Evolutionary conservation across 1,140 invertebrate species (phyloP).

Genomic region (Heliconius hewitsoni): DNA sequence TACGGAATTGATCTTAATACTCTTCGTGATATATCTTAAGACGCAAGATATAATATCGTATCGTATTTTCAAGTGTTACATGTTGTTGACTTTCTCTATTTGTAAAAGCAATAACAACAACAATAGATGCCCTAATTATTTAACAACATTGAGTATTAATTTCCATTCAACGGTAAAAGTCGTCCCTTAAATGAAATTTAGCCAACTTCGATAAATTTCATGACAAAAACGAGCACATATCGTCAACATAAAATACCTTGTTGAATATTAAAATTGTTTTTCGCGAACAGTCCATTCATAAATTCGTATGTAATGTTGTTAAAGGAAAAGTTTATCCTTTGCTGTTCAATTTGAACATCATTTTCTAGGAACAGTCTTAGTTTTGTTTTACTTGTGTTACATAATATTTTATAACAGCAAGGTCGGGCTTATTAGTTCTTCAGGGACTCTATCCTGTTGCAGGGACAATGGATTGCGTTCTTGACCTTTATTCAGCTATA

Average conservation of each 20-base stretch:
- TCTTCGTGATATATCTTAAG: no score
- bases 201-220: background rate
- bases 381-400: slow-evolving; percentile 21
- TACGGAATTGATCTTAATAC: no score
- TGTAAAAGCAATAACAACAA: background rate
- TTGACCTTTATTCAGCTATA: slow-evolving; percentile 23
- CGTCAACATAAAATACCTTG: background rate
- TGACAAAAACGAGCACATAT: background rate
- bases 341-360: background rate
- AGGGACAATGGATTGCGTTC: slow-evolving; percentile 29
- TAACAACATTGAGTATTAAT: background rate
- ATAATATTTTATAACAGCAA: slow-evolving; percentile 29
- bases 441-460: slow-evolving; percentile 24
- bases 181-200: background rate
- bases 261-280: slow-evolving; percentile 12
- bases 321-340: background rate
- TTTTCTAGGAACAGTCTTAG: background rate
- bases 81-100: background rate
- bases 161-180: background rate
- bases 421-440: slow-evolving; percentile 30
- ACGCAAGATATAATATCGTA: no score
- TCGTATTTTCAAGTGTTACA: background rate
- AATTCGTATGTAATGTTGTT: background rate
- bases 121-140: background rate
- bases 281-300: slow-evolving; percentile 1